Evolutionary conservation across 2,113 vertebrate species (phyloP).

Genomic region (Hippocampus abdominalis): DNA sequence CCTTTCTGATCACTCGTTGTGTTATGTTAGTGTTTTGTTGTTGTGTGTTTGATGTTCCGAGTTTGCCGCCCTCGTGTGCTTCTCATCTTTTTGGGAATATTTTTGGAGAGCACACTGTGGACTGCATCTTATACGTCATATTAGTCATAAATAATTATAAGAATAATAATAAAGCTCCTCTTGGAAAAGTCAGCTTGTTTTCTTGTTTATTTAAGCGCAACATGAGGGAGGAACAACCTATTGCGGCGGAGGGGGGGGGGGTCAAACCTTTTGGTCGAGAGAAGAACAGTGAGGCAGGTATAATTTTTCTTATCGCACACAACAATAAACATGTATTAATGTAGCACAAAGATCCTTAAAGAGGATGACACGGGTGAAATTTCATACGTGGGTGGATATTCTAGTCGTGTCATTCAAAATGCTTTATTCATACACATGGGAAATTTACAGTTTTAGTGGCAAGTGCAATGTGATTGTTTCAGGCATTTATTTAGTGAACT

Average conservation of each 20-base stretch:
- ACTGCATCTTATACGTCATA: conserved; percentile 46
- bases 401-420: background rate
- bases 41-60: background rate
- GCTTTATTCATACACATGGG: background rate
- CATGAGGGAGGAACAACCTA: background rate
- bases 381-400: background rate
- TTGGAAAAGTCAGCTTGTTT: conserved; percentile 37
- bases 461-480: too few relatives aligned
- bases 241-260: too few relatives aligned
- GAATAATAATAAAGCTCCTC: conserved; percentile 56
- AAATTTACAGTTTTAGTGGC: background rate
- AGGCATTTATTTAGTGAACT: too few relatives aligned
- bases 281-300: conserved; percentile 2
- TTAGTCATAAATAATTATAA: background rate
- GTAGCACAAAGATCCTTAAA: background rate
- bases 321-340: background rate
- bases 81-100: background rate
- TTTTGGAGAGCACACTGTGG: conserved; percentile 39
- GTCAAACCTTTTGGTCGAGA: background rate
- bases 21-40: background rate
- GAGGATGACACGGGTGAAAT: background rate
- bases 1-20: background rate
- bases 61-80: background rate
- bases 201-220: conserved; percentile 31
- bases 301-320: background rate